Evolutionary conservation across 2,113 vertebrate species (phyloP).

Genomic region (Saccopteryx leptura): DNA sequence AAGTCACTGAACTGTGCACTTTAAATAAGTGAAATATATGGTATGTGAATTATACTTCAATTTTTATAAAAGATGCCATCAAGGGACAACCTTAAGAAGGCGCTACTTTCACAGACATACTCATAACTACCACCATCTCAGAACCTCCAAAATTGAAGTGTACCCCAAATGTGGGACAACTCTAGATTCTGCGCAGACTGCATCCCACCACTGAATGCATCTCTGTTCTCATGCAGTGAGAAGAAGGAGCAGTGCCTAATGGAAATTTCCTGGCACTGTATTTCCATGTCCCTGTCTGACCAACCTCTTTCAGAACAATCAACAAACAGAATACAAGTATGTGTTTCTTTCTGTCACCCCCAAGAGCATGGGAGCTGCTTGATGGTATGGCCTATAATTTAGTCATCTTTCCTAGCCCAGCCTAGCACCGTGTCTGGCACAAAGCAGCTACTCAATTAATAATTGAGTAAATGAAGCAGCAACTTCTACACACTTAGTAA

Average conservation of each 20-base stretch:
- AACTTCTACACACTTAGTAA: neutral
- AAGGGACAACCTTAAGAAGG: neutral
- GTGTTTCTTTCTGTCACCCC: no score
- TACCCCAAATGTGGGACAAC: no score
- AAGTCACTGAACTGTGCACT: neutral
- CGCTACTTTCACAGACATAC: neutral
- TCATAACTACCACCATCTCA: neutral
- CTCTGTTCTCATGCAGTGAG: accelerated
- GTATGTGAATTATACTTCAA: neutral
- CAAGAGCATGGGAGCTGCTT: neutral
- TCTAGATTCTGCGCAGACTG: no score
- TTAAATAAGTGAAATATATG: neutral
- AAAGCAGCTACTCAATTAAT: neutral
- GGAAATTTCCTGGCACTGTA: neutral
- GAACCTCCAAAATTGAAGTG: neutral
- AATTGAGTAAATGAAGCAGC: neutral
- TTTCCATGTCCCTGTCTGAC: neutral
- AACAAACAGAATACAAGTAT: neutral
- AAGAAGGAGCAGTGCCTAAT: neutral
- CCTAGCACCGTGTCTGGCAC: neutral
- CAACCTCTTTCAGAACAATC: neutral
- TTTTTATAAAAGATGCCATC: neutral
- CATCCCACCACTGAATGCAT: neutral
- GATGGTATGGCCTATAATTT: neutral
- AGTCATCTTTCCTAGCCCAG: neutral